A percentile compares a stretch with the other conserved stretches of the same genome.
Evolutionary conservation across 1,140 invertebrate species (phyloP).

Genomic region (Magallana ariakensis): DNA sequence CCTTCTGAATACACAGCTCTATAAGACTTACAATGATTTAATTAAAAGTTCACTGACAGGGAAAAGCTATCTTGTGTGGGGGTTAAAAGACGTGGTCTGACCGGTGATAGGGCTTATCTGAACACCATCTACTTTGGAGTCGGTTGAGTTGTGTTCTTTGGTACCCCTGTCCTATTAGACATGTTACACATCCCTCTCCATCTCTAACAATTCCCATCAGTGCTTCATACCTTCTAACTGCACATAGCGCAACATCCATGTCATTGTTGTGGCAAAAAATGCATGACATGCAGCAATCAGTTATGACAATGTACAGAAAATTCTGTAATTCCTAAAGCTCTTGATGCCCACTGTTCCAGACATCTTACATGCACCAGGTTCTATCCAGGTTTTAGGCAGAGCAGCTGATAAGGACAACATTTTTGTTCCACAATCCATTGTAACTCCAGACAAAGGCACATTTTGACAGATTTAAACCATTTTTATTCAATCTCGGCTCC

Average conservation of each 20-base stretch:
- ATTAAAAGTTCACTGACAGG: neutral
- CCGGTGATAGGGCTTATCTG: neutral
- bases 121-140: neutral
- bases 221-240: neutral
- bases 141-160: neutral
- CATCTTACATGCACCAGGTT: neutral
- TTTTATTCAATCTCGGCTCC: too few relatives aligned
- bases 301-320: conserved; percentile 17
- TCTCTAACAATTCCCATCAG: neutral
- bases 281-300: conserved; percentile 11
- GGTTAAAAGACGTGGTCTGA: neutral
- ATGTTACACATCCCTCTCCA: neutral
- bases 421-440: neutral
- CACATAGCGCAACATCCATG: neutral
- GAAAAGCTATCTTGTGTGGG: neutral
- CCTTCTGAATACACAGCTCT: neutral
- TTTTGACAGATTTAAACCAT: too few relatives aligned
- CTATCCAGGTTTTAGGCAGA: neutral
- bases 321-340: neutral
- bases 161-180: neutral
- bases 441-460: neutral
- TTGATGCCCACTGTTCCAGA: neutral
- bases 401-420: neutral
- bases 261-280: conserved; percentile 22
- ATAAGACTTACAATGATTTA: neutral